These are phyloP conservation scores for Rhodophaea formosa DNA, from an alignment of 2,888 invertebrate species.

Conservation along the genomic window DNA sequence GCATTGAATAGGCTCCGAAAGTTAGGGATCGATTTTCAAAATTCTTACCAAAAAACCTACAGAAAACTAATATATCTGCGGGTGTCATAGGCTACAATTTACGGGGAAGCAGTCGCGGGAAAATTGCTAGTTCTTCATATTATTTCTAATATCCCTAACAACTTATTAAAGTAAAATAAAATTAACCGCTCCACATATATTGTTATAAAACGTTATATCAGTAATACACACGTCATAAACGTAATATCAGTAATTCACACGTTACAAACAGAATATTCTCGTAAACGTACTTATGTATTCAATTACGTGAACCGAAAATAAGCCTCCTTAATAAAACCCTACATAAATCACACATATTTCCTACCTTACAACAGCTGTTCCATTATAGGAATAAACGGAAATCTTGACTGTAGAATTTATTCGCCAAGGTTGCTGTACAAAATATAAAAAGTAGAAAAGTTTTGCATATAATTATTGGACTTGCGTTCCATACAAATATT, in stretches of 20 bases:
- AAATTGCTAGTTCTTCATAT: too few species aligned
- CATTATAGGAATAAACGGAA: constrained; percentile 11
- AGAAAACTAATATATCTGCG: too few species aligned
- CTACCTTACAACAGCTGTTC: constrained; percentile 13
- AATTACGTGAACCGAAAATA: constrained; percentile 3
- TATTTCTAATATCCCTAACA: too few species aligned
- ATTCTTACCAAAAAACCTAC: too few species aligned
- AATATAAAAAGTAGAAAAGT: background rate
- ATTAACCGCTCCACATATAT: background rate
- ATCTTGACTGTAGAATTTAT: constrained; percentile 11
- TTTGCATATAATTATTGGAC: background rate
- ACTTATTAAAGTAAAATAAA: background rate
- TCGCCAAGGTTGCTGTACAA: constrained; percentile 2
- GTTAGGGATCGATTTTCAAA: too few species aligned
- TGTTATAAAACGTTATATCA: background rate
- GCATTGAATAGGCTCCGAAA: too few species aligned
- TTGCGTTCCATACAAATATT: too few species aligned
- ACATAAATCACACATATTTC: constrained; percentile 2
- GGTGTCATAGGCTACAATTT: too few species aligned
- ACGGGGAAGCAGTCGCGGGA: too few species aligned
- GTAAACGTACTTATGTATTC: background rate
- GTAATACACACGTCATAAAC: background rate
- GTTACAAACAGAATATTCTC: background rate
- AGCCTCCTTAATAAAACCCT: constrained; percentile 10
- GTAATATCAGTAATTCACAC: background rate